Evolutionary conservation across 2,113 vertebrate species (phyloP).

Genomic region (Capra hircus): DNA sequence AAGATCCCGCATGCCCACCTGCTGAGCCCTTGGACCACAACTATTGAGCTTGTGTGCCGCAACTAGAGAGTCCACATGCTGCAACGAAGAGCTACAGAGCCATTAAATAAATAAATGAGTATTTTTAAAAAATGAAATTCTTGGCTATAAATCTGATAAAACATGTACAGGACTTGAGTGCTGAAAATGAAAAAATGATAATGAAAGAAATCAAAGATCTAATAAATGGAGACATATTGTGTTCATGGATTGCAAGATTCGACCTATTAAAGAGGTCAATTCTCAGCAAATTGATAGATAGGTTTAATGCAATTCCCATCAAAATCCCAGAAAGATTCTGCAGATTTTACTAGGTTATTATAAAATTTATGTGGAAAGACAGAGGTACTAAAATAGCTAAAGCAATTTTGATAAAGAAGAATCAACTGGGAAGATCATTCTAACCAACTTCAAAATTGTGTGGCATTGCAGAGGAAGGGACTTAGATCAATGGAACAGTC

Average conservation of each 20-base stretch:
- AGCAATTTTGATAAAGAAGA: neutral
- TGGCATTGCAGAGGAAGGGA: neutral
- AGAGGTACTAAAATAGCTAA: neutral
- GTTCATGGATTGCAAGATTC: neutral
- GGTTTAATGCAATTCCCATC: neutral
- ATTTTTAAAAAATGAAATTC: neutral
- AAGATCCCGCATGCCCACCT: neutral
- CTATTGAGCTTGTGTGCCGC: neutral
- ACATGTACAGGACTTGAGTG: neutral
- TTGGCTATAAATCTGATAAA: neutral
- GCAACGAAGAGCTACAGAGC: neutral
- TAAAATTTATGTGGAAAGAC: neutral
- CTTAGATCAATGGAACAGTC: neutral
- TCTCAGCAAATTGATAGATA: neutral
- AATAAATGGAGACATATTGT: neutral
- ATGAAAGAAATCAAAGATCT: neutral
- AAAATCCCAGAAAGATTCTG: neutral
- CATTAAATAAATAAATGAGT: neutral
- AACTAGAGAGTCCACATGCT: neutral
- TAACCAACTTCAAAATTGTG: neutral
- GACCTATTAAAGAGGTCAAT: neutral
- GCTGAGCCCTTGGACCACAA: neutral
- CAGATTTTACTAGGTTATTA: neutral
- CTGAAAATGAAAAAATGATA: neutral
- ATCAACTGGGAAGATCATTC: neutral